Conservation (phyloP, 2,888 invertebrate genomes). For the Cybosia mesomella region DNA sequence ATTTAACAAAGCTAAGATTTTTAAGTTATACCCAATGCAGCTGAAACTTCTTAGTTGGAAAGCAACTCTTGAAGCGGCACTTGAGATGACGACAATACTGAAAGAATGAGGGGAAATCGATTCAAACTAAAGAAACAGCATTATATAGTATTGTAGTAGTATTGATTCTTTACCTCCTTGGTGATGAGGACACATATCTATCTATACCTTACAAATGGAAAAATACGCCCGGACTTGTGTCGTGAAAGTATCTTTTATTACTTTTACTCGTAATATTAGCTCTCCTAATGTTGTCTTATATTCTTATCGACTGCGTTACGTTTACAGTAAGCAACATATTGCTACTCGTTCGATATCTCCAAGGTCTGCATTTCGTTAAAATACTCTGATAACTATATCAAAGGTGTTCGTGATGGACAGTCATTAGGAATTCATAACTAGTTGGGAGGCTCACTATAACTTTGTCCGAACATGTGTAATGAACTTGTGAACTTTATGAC, state of each 20-base stretch:
- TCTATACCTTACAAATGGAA: conserved; percentile 24
- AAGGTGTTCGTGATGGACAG: conserved; percentile 48
- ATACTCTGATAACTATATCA: conserved; percentile 46
- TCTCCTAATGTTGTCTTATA: conserved; percentile 36
- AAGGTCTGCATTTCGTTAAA: conserved; percentile 52
- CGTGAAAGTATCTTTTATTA: conserved; percentile 45
- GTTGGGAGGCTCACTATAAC: conserved; percentile 22
- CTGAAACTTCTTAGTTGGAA: not conserved
- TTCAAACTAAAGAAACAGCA: not conserved
- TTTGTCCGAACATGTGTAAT: conserved; percentile 21
- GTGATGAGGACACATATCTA: conserved; percentile 5
- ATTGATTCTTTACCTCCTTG: conserved; percentile 8
- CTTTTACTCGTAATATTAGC: conserved; percentile 23
- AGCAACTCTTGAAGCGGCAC: not conserved
- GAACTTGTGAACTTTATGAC: conserved; percentile 14
- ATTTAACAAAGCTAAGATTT: not conserved
- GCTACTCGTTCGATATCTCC: conserved; percentile 58
- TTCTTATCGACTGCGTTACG: conserved; percentile 36
- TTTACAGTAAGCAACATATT: conserved; percentile 45
- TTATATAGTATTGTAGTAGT: not conserved
- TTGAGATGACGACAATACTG: too few species aligned
- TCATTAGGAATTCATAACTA: conserved; percentile 45
- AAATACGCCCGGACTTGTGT: conserved; percentile 32
- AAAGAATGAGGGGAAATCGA: not conserved
- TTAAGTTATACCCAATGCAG: not conserved